phyloP scores from a whole-genome alignment of 1,140 invertebrate genomes.

The Ladona fulva region DNA sequence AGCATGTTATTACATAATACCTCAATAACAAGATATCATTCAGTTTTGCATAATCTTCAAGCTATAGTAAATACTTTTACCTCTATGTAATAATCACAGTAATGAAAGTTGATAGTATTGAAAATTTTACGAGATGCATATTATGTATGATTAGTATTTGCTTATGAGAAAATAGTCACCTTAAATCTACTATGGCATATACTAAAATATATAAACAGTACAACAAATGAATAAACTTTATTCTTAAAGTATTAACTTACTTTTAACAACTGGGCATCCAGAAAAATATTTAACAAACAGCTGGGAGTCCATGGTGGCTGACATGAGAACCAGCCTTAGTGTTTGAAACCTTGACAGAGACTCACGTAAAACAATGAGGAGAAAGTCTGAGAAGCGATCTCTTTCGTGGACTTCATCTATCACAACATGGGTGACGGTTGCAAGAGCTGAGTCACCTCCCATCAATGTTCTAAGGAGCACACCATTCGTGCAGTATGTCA shows the following conservation, averaged over 20 bases:
- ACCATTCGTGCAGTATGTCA: constrained; percentile 88
- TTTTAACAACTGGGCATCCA: constrained; percentile 59
- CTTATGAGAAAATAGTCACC: too few relatives aligned
- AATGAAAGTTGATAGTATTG: too few relatives aligned
- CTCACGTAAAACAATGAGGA: constrained; percentile 75
- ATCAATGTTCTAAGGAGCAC: constrained; percentile 80
- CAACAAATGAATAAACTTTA: too few relatives aligned
- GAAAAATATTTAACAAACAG: constrained; percentile 79
- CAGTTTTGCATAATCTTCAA: too few relatives aligned
- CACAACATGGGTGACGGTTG: constrained; percentile 72
- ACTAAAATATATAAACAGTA: too few relatives aligned
- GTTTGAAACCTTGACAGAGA: constrained; percentile 58
- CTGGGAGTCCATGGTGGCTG: constrained; percentile 77
- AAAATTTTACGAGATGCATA: too few relatives aligned
- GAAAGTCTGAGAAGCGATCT: constrained; percentile 86
- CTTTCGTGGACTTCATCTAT: constrained; percentile 94
- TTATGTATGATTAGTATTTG: too few relatives aligned
- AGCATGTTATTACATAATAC: too few relatives aligned
- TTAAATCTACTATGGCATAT: too few relatives aligned
- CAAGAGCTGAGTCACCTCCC: constrained; percentile 55
- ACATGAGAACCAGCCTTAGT: constrained; percentile 85
- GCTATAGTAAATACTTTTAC: too few relatives aligned
- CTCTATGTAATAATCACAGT: too few relatives aligned
- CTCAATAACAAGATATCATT: too few relatives aligned
- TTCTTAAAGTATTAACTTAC: constrained; percentile 23